Conservation (phyloP, 2,888 invertebrate species). For the Atethmia centrago region DNA sequence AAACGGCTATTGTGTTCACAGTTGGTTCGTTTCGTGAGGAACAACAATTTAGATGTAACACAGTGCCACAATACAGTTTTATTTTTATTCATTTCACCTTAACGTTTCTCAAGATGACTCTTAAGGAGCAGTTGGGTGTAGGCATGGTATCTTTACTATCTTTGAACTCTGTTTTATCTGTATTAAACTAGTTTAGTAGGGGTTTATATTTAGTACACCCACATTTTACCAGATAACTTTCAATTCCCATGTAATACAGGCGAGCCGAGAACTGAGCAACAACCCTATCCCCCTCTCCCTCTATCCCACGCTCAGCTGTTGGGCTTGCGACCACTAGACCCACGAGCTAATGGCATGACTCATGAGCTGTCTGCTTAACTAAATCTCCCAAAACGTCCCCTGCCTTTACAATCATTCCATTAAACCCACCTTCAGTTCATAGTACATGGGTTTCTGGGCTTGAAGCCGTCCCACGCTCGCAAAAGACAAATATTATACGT, state of each 20-base stretch:
- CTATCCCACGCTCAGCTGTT: too few relatives aligned
- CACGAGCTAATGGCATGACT: not conserved
- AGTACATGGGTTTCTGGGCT: not conserved
- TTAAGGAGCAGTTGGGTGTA: constrained; percentile 31
- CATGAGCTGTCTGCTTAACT: too few relatives aligned
- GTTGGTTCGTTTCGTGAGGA: constrained; percentile 45
- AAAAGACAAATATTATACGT: constrained; percentile 18
- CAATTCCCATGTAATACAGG: not conserved
- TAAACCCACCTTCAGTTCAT: not conserved
- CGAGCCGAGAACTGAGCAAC: not conserved
- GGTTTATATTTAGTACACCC: not conserved
- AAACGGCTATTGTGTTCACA: constrained; percentile 52
- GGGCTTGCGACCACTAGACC: too few relatives aligned
- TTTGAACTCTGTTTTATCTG: too few relatives aligned
- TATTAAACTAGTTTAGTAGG: not conserved
- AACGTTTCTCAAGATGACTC: constrained; percentile 29
- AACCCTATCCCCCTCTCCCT: too few relatives aligned
- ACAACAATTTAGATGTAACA: constrained; percentile 46
- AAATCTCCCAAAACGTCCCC: not conserved
- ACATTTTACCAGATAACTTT: not conserved
- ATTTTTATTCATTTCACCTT: constrained; percentile 36
- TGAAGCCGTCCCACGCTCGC: constrained; percentile 24
- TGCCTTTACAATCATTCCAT: not conserved
- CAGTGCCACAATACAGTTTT: constrained; percentile 33
- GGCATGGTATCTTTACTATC: not conserved